Base-by-base conservation (phyloP, 2,113 vertebrate species). In the Pygoscelis adeliae region DNA sequence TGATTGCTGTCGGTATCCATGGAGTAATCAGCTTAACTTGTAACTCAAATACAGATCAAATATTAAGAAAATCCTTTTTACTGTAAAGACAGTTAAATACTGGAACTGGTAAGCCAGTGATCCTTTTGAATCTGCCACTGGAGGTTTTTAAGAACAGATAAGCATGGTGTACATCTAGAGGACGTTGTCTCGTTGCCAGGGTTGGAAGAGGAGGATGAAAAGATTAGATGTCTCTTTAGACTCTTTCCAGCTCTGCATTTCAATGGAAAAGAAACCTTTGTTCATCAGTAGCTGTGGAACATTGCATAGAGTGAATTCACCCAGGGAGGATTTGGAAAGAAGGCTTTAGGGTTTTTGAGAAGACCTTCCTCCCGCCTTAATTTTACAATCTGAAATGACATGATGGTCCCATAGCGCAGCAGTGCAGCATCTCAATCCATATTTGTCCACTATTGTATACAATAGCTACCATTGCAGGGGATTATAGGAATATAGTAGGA, bases 41-140 rank as follows among this genome's bases (percentile, higher is more conserved):
- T 85, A 94, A 52, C 40, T 78, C 83, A 92, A 85, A 88, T 83
- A 93, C 12, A 70, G 62, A 90, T 92, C 82, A 95, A 92, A 90
- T 94, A 90, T 58, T 76, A 79, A 85, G 34, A 93, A 93, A 90
- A 88, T 90, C 38, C 38, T 82, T 96, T 92, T 89, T 85, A 70
- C 18, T 88, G 25, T 95, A 94, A 94, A 58, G 42, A 42, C 9
- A 50, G 34, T 36, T 93, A 83, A 93, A 61, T 69, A 85, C 66
- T 66, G 63, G 32, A 94, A 88, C 22, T 50, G 11, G 66, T 80
- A 88, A 83, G 78, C 52, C n/a, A 71, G 58, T 76, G 81, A 94
- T 94, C 40, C 62, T 83, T 90, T 83, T 66, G 74, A 92, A 86
- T 90, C 46, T 88, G 67, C 46, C 81, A 76, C 62, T 34, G 27